Base-by-base conservation (phyloP, 30 jellyfish, hydroid and myxozoan genomes). In the Aurelia sp. region DNA sequence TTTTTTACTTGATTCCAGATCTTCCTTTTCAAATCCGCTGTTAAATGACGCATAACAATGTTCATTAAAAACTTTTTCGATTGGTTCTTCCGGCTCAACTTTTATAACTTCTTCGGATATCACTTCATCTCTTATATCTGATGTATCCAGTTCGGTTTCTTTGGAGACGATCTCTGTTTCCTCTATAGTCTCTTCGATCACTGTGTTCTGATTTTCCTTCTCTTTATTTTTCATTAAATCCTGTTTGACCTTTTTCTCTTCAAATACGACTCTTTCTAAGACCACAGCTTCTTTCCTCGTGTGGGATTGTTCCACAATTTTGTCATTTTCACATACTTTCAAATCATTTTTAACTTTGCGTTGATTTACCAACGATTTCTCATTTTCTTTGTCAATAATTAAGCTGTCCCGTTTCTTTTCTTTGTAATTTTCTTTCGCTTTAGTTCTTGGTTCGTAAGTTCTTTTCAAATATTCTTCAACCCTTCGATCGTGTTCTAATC, bases 31-130 rank as follows among this genome's bases (percentile, higher is more conserved):
- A n/a, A 48, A 40, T 18, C 85, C 33, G 10, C 44, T 82, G 18
- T 40, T 72, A 53, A 62, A 72, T 19, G 81, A 71, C 0, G 93
- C 93, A 73, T 84, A 84, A 11, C 78, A 84, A 73, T 84, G 93
- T 31, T 84, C 92, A 48, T 63, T 71, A 58, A 82, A 82, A 17
- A 82, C 92, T 70, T 82, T 86, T 82, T 70, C 88, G 13, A 18
- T 20, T 3, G 62, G 31, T 23, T 84, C 93, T 44, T 81, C 91
- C 0, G 93, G 76, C 47, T 84, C 93, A 27, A 84, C 59, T 62
- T 61, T 64, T 23, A 84, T 84, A 7, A 84, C 77, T 59, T 84
- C 93, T 64, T 84, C 93, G 2, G 93, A 84, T 33, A 84, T 84
- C 0, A 84, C 53, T 72, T 84, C 93, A 11, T 84, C 93, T 44